Evolutionary conservation across 1,140 invertebrate genomes (phyloP).

Genomic region (Xylocopa sonorina): DNA sequence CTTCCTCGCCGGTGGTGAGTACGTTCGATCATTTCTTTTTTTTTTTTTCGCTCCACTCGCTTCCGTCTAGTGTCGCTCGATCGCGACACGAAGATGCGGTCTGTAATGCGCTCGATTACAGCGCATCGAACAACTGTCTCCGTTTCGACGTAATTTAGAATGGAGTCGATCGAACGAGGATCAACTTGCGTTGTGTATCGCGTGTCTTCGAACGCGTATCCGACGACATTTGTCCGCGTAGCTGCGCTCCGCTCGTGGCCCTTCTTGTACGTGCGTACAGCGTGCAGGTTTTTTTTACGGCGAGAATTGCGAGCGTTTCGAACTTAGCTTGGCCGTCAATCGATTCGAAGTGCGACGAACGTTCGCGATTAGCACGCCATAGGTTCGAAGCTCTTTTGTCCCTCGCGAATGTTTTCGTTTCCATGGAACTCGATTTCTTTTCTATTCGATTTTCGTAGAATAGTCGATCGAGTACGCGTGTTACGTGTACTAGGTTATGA

Average conservation of each 20-base stretch:
- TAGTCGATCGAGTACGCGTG: too few species aligned
- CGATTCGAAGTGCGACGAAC: conserved; percentile 3
- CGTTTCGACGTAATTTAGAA: background rate
- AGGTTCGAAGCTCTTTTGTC: background rate
- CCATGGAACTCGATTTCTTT: background rate
- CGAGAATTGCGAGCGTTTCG: background rate
- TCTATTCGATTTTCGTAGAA: background rate
- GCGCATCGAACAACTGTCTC: background rate
- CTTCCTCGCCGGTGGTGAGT: conserved; percentile 49
- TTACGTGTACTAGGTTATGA: too few species aligned
- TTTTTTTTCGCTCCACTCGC: background rate
- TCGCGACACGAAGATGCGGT: background rate
- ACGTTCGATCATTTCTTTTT: background rate
- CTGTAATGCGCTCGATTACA: too few species aligned
- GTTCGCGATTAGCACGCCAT: conserved; percentile 3
- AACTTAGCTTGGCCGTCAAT: background rate
- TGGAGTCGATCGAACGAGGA: too few species aligned
- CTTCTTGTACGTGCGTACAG: background rate
- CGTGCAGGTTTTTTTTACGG: background rate
- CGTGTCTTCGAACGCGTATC: too few species aligned
- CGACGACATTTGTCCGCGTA: background rate
- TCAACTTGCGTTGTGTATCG: too few species aligned
- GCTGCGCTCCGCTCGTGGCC: too few species aligned
- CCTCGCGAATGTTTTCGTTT: background rate
- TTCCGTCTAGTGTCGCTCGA: too few species aligned